These are phyloP conservation scores for Drosophila varians DNA, from an alignment of 1,140 invertebrate genomes.

Conservation along the genomic window DNA sequence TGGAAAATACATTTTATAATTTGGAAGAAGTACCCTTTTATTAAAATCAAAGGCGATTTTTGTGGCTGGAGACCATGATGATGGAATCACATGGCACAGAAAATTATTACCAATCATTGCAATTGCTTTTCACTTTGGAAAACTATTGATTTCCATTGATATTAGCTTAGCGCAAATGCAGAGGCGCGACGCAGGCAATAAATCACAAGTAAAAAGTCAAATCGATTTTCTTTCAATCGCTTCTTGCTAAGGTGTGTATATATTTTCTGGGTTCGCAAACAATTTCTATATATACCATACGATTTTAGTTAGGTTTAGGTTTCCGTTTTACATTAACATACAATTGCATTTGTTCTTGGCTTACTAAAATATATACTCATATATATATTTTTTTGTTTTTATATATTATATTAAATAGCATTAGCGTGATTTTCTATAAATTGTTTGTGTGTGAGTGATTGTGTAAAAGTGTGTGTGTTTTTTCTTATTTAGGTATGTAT, in stretches of 20 bases:
- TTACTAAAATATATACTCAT: slow-evolving; percentile 66
- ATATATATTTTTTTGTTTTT: slow-evolving; percentile 50
- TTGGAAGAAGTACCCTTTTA: neutral
- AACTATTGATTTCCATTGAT: slow-evolving; percentile 4
- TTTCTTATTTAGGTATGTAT: slow-evolving; percentile 10
- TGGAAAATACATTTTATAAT: neutral
- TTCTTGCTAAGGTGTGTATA: slow-evolving; percentile 50
- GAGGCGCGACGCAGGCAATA: slow-evolving; percentile 49
- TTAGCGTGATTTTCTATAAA: slow-evolving; percentile 60
- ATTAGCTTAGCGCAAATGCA: slow-evolving; percentile 54
- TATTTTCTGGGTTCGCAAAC: slow-evolving; percentile 57
- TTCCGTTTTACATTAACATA: slow-evolving; percentile 47
- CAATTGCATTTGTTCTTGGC: slow-evolving; percentile 66
- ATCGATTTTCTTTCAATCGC: slow-evolving; percentile 48
- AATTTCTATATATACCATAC: slow-evolving; percentile 45
- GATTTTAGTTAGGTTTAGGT: slow-evolving; percentile 65
- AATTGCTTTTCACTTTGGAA: slow-evolving; percentile 16
- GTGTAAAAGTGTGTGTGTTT: slow-evolving; percentile 40
- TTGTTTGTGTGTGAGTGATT: slow-evolving; percentile 35
- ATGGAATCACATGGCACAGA: neutral
- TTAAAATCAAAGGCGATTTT: slow-evolving; percentile 4
- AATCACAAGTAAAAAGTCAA: slow-evolving; percentile 37
- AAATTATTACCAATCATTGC: slow-evolving; percentile 3
- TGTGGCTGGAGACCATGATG: neutral
- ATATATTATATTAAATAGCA: slow-evolving; percentile 59